Base-by-base conservation (phyloP, 2,888 invertebrate species). In the Panzeria rudis region DNA sequence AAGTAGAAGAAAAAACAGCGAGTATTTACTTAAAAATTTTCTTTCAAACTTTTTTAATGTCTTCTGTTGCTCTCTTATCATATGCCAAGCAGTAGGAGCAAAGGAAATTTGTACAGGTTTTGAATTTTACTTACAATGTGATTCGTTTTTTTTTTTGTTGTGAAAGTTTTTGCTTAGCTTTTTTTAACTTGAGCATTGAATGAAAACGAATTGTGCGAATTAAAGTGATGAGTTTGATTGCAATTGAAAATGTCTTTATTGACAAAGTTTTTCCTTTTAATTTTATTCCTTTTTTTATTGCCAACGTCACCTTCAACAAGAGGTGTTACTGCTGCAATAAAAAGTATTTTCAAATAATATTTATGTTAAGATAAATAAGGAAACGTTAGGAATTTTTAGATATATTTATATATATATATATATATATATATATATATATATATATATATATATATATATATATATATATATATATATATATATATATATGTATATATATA, bases 181-280 rank as follows among this genome's bases (percentile, higher is more conserved):
- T 56, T 68, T n/a, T 13, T 13, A n/a, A 11, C 23, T 41, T 62
- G 13, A 69, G 25, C 23, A 29, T 47, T 23, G 56, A 83, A 73
- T 71, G 23, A 75, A 80, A 82, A 73, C 71, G 80, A 81, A 78
- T 83, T 84, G 79, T 68, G 52, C 86, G 87, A 88, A 89, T 87
- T 88, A 88, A 87, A 90, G 89, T 90, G 90, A 89, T 89, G 90
- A 89, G 89, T 91, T 91, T 91, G 91, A 91, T 90, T 90, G 89
- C 90, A 89, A 86, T 90, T 90, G 87, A 88, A 86, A 87, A 80
- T 86, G 84, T 80, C 86, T 86, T 87, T 86, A 87, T 86, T 86
- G 86, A 61, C 86, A 82, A 86, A 86, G 80, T 86, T 85, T 83
- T 79, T 52, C 17, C n/a, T 44, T 66, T 44, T 64, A 32, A 59